Percentiles rank a stretch among this genome's conserved stretches.
Evolutionary conservation across 2,888 invertebrate species (phyloP).

Genomic region (Nysson spinosus): DNA sequence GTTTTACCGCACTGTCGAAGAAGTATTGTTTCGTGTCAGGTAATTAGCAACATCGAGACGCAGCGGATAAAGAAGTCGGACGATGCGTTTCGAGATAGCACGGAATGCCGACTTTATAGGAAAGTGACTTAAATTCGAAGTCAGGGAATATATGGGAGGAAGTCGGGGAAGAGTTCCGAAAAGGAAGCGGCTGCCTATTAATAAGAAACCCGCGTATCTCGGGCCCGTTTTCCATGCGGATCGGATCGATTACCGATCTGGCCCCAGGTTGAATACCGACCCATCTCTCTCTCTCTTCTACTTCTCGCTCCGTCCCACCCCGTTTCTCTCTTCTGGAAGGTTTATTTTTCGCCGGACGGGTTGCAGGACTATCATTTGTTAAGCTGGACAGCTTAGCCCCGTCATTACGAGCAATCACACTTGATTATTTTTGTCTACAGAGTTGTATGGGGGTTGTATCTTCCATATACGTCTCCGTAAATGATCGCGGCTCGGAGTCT

Average conservation of each 20-base stretch:
- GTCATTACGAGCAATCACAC: constrained; percentile 77
- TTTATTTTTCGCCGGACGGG: constrained; percentile 14
- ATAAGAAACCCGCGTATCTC: constrained; percentile 70
- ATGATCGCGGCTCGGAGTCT: constrained; percentile 43
- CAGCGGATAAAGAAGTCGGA: not conserved
- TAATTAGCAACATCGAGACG: constrained; percentile 2
- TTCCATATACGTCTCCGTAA: constrained; percentile 44
- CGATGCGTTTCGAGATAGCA: not conserved
- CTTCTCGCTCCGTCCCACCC: constrained; percentile 24
- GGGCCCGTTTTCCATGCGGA: constrained; percentile 67
- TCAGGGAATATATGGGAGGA: not conserved
- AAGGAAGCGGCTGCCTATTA: constrained; percentile 69
- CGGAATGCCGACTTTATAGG: no score
- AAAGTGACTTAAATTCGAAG: not conserved
- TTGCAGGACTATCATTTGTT: constrained; percentile 74
- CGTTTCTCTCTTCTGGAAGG: no score
- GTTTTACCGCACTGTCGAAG: not conserved
- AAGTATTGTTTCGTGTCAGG: no score
- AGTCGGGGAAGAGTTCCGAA: constrained; percentile 4
- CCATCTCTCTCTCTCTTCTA: constrained; percentile 29
- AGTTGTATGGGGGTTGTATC: constrained; percentile 42
- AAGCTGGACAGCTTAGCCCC: constrained; percentile 76
- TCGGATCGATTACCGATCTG: constrained; percentile 72
- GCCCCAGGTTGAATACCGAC: constrained; percentile 40
- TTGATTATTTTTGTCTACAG: constrained; percentile 77